phyloP scores from a whole-genome alignment of 2,888 invertebrate species.

The Capitulum mitella region DNA sequence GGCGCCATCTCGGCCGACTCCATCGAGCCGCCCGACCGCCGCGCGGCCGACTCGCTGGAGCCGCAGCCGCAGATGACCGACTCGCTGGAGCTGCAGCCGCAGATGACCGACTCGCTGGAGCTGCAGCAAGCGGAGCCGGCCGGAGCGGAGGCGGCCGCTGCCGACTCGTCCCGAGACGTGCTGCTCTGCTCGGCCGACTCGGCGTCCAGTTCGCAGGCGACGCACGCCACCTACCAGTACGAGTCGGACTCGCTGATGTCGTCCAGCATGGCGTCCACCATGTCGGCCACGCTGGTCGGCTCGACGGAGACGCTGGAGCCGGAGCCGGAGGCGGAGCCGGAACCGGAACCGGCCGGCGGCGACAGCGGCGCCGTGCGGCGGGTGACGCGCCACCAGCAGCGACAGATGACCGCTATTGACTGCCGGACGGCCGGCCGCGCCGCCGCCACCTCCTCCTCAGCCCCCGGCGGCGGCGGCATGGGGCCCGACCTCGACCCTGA shows the following conservation, averaged over 20 bases:
- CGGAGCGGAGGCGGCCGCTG: not conserved
- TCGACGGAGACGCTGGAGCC: slow-evolving; percentile 51
- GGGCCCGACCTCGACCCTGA: no score
- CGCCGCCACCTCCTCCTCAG: not conserved
- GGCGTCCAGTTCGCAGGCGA: slow-evolving; percentile 64
- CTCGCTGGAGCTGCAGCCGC: not conserved
- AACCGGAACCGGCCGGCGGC: no score
- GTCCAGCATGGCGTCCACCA: slow-evolving; percentile 72
- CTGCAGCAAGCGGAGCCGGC: not conserved
- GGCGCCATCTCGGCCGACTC: slow-evolving; percentile 28
- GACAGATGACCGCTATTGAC: not conserved
- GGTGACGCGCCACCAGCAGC: slow-evolving; percentile 28
- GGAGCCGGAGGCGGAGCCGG: slow-evolving; percentile 15
- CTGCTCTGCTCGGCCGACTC: not conserved
- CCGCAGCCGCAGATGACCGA: not conserved
- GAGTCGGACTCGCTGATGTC: slow-evolving; percentile 80
- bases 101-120: not conserved
- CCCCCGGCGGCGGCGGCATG: no score
- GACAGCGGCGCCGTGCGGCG: no score
- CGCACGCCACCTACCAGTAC: slow-evolving; percentile 73
- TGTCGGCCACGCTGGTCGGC: slow-evolving; percentile 76
- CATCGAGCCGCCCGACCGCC: not conserved
- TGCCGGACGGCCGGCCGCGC: not conserved
- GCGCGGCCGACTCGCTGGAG: not conserved
- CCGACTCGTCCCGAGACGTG: not conserved